phyloP scores from a whole-genome alignment of 2,888 invertebrate genomes.

The Pecten maximus region DNA sequence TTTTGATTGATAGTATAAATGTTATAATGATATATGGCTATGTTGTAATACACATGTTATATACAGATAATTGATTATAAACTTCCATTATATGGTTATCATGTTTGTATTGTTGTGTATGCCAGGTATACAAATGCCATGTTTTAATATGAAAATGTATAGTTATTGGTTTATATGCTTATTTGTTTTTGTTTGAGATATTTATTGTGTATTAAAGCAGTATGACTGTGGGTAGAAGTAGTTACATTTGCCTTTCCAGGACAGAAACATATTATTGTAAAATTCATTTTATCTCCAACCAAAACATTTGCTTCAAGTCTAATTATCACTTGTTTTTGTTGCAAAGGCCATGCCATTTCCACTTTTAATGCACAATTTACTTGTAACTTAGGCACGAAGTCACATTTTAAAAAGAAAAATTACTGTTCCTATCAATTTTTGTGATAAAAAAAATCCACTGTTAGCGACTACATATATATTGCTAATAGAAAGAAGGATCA shows the following conservation, averaged over 20 bases:
- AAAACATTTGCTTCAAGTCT: background rate
- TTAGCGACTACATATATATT: no score
- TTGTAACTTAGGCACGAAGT: no score
- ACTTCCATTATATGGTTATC: background rate
- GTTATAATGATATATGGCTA: background rate
- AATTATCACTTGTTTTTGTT: background rate
- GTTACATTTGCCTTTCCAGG: background rate
- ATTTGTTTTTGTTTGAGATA: background rate
- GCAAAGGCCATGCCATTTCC: background rate
- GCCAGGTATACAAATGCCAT: background rate
- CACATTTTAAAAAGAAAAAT: no score
- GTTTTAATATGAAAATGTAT: background rate
- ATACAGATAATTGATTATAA: background rate
- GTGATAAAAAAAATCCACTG: no score
- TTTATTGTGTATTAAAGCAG: background rate
- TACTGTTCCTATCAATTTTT: no score
- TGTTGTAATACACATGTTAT: background rate
- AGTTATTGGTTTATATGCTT: background rate
- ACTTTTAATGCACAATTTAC: background rate
- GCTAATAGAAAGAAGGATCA: no score
- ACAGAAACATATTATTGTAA: background rate
- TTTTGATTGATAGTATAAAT: background rate
- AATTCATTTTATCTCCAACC: no score
- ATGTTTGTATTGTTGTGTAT: constrained; percentile 10
- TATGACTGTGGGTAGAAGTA: background rate